These are phyloP conservation scores for Pungitius pungitius DNA, from an alignment of 2,113 vertebrate genomes.

Conservation along the genomic window DNA sequence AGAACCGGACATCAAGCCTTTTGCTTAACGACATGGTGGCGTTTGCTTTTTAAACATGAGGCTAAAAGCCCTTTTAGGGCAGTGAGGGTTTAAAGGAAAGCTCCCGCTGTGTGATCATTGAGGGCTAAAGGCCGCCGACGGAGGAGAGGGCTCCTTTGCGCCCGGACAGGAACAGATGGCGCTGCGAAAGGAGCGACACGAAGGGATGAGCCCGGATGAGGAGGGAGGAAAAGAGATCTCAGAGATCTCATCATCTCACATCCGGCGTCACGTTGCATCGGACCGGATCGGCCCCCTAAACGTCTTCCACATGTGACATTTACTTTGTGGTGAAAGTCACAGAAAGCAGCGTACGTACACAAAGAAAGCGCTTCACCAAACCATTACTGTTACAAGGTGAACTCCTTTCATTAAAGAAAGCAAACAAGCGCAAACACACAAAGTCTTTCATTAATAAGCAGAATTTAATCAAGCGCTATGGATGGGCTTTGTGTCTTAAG, in stretches of 20 bases:
- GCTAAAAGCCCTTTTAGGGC: constrained; percentile 24
- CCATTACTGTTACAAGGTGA: constrained; percentile 60
- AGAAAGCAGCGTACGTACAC: background rate
- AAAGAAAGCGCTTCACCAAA: constrained; percentile 32
- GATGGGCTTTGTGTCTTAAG: constrained; percentile 76
- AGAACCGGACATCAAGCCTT: background rate
- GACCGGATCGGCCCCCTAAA: no score
- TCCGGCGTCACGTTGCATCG: no score
- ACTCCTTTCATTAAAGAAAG: constrained; percentile 72
- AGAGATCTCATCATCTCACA: no score
- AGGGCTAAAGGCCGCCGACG: constrained; percentile 20
- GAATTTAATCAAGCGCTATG: constrained; percentile 80
- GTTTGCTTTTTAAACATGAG: background rate
- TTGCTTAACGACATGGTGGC: background rate
- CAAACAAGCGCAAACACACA: constrained; percentile 54
- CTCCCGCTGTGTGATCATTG: constrained; percentile 21
- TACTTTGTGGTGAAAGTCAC: constrained; percentile 26
- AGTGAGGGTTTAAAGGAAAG: constrained; percentile 16
- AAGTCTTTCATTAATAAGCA: constrained; percentile 73
- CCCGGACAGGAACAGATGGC: constrained; percentile 68
- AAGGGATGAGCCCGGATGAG: no score
- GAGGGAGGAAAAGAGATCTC: no score
- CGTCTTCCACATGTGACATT: no score
- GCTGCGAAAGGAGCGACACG: constrained; percentile 20
- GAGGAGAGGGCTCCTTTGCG: constrained; percentile 47